Conservation (phyloP, 2,888 invertebrate genomes). For the Ptychoptera albimana region DNA sequence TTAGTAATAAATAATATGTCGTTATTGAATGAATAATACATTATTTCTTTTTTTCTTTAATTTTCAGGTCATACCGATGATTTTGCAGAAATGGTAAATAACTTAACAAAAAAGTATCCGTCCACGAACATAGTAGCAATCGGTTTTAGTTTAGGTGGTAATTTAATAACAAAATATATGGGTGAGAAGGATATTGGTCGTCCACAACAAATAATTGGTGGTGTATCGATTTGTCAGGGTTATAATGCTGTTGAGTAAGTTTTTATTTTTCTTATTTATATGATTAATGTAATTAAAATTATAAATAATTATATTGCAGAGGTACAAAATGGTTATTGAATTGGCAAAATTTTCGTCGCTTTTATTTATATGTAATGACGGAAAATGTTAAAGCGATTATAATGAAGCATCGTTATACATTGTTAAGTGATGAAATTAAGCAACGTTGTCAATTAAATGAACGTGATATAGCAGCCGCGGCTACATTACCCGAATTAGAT, state of each 20-base stretch:
- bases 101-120: constrained; percentile 55
- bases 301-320: constrained; percentile 33
- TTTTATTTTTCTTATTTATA: constrained; percentile 4
- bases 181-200: constrained; percentile 54
- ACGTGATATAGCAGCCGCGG: constrained; percentile 68
- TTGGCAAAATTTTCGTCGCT: constrained; percentile 79
- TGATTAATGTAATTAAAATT: not conserved
- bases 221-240: constrained; percentile 86
- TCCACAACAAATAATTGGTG: constrained; percentile 62
- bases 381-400: constrained; percentile 81
- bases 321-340: constrained; percentile 65
- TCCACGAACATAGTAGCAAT: constrained; percentile 64
- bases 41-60: not conserved
- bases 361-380: constrained; percentile 86
- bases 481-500: constrained; percentile 75
- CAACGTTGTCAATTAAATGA: constrained; percentile 53
- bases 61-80: constrained; percentile 80
- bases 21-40: not conserved
- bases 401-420: constrained; percentile 59
- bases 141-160: constrained; percentile 89
- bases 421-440: constrained; percentile 60
- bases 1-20: not conserved
- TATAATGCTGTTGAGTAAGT: constrained; percentile 83
- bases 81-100: constrained; percentile 66
- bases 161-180: constrained; percentile 82